Percentiles rank a stretch among this genome's conserved stretches.
Evolutionary conservation across 1,140 invertebrate genomes (phyloP).

Genomic region (Drosophila repleta): DNA sequence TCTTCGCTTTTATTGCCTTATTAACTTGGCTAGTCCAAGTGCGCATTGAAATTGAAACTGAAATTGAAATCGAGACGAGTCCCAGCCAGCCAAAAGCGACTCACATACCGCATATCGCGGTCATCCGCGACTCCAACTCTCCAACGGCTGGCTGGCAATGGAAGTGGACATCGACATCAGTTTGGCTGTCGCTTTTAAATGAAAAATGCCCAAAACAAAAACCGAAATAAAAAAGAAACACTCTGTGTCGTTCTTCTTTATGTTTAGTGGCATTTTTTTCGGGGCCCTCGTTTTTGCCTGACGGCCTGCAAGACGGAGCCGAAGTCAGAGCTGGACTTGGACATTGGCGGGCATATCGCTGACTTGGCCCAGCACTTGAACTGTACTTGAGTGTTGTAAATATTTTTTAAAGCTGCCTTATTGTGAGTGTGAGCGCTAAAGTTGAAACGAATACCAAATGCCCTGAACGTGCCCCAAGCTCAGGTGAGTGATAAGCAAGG

Average conservation of each 20-base stretch:
- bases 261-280: conserved; percentile 36
- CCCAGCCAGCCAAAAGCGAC: conserved; percentile 53
- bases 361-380: conserved; percentile 78
- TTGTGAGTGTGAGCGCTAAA: conserved; percentile 37
- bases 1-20: conserved; percentile 51
- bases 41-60: conserved; percentile 47
- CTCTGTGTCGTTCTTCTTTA: conserved; percentile 72
- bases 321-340: conserved; percentile 37
- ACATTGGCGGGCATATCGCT: conserved; percentile 59
- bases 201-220: conserved; percentile 72
- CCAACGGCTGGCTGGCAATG: conserved; percentile 54
- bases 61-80: conserved; percentile 52
- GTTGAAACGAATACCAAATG: conserved; percentile 72
- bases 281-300: conserved; percentile 38
- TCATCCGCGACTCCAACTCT: conserved; percentile 11
- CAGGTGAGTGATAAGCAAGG: conserved; percentile 52
- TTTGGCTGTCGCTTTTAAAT: conserved; percentile 76
- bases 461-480: conserved; percentile 41
- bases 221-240: conserved; percentile 58
- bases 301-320: conserved; percentile 28
- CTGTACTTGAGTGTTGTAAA: conserved; percentile 79
- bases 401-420: conserved; percentile 75
- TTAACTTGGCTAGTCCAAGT: conserved; percentile 44
- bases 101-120: conserved; percentile 55
- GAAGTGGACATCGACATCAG: conserved; percentile 75